A percentile compares a stretch with the other conserved stretches of the same genome.
These are phyloP conservation scores for Ptychodera flava DNA, from an alignment of 35 echinoderm and acorn worm species.

Conservation along the genomic window DNA sequence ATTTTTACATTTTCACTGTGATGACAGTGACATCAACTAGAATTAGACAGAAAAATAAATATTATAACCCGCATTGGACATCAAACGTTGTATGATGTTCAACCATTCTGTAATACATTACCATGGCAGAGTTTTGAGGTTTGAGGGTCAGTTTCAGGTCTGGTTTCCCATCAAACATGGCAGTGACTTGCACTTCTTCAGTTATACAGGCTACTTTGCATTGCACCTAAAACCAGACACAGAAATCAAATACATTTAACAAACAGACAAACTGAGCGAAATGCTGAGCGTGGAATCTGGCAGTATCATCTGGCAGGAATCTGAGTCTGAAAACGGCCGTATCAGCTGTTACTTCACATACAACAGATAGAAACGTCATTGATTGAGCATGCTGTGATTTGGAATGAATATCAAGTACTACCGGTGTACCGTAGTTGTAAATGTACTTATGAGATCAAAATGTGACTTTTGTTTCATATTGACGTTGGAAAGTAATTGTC, in stretches of 20 bases:
- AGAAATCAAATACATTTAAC: not conserved
- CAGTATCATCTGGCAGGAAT: not conserved
- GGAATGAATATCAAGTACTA: too few species aligned
- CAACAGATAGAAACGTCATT: not conserved
- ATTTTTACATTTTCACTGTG: too few species aligned
- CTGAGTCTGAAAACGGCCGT: not conserved
- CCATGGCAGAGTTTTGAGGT: slow-evolving; percentile 39
- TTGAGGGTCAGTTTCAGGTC: slow-evolving; percentile 42
- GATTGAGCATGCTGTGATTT: not conserved
- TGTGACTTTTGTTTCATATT: too few species aligned
- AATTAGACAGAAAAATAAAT: too few species aligned
- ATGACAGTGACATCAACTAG: too few species aligned
- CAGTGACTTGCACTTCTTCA: slow-evolving; percentile 42
- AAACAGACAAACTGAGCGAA: not conserved
- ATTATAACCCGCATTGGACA: too few species aligned
- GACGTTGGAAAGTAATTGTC: too few species aligned
- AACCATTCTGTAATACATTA: too few species aligned
- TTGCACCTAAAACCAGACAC: slow-evolving; percentile 54
- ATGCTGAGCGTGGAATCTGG: not conserved
- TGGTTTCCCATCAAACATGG: slow-evolving; percentile 45
- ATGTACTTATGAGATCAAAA: too few species aligned
- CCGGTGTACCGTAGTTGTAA: too few species aligned
- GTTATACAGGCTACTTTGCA: slow-evolving; percentile 33
- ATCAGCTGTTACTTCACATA: not conserved
- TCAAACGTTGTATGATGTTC: too few species aligned